Evolutionary conservation across 1,140 invertebrate genomes (phyloP).

Genomic region (Lasioglossum albipes): DNA sequence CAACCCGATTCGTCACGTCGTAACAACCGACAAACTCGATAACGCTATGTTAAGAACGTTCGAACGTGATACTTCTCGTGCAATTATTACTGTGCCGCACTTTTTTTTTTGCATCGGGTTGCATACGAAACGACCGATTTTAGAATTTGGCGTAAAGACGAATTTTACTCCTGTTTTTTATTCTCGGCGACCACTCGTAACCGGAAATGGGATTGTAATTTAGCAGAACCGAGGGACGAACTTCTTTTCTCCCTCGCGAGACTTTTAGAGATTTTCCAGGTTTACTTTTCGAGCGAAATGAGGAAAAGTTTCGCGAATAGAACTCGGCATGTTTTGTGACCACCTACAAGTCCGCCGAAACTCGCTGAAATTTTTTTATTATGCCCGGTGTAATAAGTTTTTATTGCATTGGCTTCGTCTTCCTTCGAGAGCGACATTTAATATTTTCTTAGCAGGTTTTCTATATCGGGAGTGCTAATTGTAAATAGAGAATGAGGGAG

Average conservation of each 20-base stretch:
- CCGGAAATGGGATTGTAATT: constrained; percentile 25
- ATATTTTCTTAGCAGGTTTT: neutral
- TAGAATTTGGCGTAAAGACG: neutral
- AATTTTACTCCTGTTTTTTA: neutral
- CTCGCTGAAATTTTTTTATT: constrained; percentile 15
- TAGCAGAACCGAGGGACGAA: constrained; percentile 6
- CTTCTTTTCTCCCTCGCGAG: neutral
- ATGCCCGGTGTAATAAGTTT: neutral
- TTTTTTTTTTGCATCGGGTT: too few relatives aligned
- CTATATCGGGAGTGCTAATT: neutral
- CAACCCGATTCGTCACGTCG: constrained; percentile 44
- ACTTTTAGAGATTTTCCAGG: constrained; percentile 6
- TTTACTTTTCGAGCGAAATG: constrained; percentile 31
- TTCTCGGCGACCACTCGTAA: neutral
- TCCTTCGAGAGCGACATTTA: neutral
- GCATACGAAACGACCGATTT: too few relatives aligned
- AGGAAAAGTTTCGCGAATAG: constrained; percentile 24
- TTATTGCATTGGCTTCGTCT: constrained; percentile 12
- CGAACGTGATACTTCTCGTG: constrained; percentile 29
- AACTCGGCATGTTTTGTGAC: constrained; percentile 16
- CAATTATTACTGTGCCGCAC: neutral
- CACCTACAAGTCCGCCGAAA: neutral
- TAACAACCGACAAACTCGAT: constrained; percentile 49
- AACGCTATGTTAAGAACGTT: constrained; percentile 40
- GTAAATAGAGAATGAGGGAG: too few relatives aligned